A percentile compares a stretch with the other conserved stretches of the same genome.
phyloP scores from a whole-genome alignment of 2,888 invertebrate genomes.

The Lamellibrachia satsuma region DNA sequence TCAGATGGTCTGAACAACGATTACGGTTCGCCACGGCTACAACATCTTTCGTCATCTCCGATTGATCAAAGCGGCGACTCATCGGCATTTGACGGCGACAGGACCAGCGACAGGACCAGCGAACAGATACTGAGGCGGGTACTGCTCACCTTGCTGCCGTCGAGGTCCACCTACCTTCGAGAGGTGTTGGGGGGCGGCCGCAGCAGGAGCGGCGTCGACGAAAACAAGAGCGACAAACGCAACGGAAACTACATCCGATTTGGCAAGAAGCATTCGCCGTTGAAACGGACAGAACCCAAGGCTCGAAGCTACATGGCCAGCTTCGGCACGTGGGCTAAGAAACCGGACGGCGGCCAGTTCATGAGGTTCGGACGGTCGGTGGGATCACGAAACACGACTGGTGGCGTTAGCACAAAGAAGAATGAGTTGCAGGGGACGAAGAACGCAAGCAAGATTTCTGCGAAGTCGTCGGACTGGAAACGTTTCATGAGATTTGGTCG shows the following conservation, averaged over 20 bases:
- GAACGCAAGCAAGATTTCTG: not conserved
- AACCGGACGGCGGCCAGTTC: not conserved
- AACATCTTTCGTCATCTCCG: not conserved
- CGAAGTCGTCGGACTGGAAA: not conserved
- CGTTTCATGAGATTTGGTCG: conserved; percentile 3
- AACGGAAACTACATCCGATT: not conserved
- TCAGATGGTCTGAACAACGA: not conserved
- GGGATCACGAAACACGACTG: not conserved
- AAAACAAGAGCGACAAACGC: not conserved
- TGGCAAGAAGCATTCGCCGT: not conserved
- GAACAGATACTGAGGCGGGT: not conserved
- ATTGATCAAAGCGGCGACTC: not conserved
- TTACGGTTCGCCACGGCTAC: not conserved
- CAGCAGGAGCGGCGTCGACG: not conserved
- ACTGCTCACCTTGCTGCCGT: not conserved
- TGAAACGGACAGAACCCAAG: not conserved
- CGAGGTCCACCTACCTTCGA: not conserved
- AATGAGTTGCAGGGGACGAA: not conserved
- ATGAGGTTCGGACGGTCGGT: not conserved
- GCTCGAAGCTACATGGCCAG: not conserved
- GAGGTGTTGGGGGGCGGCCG: not conserved
- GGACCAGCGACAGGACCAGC: not conserved
- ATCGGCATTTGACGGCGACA: not conserved
- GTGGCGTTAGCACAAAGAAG: not conserved
- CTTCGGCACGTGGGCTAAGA: not conserved